Base-by-base conservation (phyloP, 2,888 invertebrate species). In the Pseudolycoriella hygida region DNA sequence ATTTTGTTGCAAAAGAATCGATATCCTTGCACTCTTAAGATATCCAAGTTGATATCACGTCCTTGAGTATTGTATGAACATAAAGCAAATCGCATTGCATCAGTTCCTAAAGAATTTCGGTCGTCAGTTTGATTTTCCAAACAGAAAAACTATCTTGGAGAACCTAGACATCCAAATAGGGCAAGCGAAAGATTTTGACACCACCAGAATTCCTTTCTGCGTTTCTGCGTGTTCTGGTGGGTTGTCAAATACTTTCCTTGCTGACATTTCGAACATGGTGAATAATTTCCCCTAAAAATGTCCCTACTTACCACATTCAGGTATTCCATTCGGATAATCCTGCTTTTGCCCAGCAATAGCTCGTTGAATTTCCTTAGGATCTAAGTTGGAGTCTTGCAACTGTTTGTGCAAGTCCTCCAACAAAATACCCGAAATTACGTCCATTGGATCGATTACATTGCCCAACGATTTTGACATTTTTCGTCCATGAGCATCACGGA, bases 401-500 rank as follows among this genome's bases (percentile, higher is more conserved):
- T 82, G 80, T 2, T 71, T 70, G 55, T 92, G 79, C 2, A 93
- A 69, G 57, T 80, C 77, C 59, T 88, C 78, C 42, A 96, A 65
- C 0, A 80, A 72, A 52, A 88, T 80, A 3, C 97, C 97, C 6
- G 70, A 68, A 47, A 98, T 93, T 1, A 98, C 92, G 64, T 97
- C 89, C 65, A 96, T 77, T 0, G 98, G 98, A 66, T 96, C 93
- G 52, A 99, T 86, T 3, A 97, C 94, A 62, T 98, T 98, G 45
- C 98, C 98, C 48, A 97, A 69, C 1, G 94, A 96, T 63, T 98
- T 98, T 53, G 93, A 94, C 98, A 98, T 98, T 69, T 98, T 99
- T 45, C 94, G 76, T 1, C 98, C 98, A 61, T 96, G 93, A 0
- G 96, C 89, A 66, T 99, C 98, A 45, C 98, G 77, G 2, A 98